phyloP scores from a whole-genome alignment of 2,888 invertebrate species.

The Creontiades dilutus region DNA sequence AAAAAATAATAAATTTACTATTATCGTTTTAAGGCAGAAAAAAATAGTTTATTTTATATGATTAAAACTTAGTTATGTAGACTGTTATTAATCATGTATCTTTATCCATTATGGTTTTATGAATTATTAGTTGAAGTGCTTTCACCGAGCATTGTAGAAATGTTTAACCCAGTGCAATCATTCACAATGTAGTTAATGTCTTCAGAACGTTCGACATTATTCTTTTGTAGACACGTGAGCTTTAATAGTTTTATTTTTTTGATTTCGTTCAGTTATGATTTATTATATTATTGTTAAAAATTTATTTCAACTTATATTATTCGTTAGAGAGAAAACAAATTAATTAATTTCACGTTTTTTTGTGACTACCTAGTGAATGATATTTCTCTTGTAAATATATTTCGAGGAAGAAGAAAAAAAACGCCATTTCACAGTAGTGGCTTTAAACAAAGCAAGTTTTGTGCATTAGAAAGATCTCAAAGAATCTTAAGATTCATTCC shows the following conservation, averaged over 20 bases:
- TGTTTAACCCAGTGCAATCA: conserved; percentile 70
- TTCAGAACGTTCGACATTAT: conserved; percentile 45
- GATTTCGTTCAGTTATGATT: conserved; percentile 59
- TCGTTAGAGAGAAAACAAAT: conserved; percentile 40
- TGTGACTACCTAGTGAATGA: conserved; percentile 59
- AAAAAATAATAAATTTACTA: conserved; percentile 12
- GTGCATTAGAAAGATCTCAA: conserved; percentile 59
- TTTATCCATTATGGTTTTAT: conserved; percentile 43
- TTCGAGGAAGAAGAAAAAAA: conserved; percentile 19
- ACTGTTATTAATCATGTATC: conserved; percentile 49
- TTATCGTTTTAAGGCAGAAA: conserved; percentile 11
- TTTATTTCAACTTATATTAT: conserved; percentile 61
- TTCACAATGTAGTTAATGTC: conserved; percentile 47
- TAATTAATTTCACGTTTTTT: conserved; percentile 57
- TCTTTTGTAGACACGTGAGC: conserved; percentile 66
- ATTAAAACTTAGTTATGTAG: conserved; percentile 44
- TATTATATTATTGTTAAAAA: conserved; percentile 62
- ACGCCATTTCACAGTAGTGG: conserved; percentile 21
- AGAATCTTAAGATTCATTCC: conserved; percentile 67
- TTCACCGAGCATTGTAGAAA: conserved; percentile 47
- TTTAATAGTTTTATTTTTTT: conserved; percentile 69
- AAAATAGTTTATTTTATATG: conserved; percentile 45
- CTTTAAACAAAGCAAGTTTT: not conserved
- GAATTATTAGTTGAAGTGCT: conserved; percentile 38
- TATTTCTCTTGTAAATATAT: conserved; percentile 61